These are phyloP conservation scores for Fulica atra DNA, from an alignment of 2,113 vertebrate genomes.

Conservation along the genomic window DNA sequence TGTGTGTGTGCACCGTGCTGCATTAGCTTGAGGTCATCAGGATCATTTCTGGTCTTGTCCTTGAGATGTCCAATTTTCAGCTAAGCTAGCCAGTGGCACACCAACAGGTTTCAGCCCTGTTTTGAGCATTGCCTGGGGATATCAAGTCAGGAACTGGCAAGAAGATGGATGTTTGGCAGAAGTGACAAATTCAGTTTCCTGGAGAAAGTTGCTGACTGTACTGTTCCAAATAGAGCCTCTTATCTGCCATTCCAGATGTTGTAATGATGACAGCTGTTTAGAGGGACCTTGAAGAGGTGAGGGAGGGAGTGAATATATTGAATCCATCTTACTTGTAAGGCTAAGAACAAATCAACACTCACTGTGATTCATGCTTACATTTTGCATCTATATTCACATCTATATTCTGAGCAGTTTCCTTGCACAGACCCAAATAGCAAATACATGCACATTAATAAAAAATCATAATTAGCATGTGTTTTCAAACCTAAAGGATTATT, in stretches of 20 bases:
- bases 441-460: background rate
- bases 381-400: background rate
- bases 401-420: background rate
- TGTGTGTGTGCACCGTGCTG: background rate
- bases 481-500: background rate
- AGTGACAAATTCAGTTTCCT: constrained; percentile 59
- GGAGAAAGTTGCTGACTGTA: constrained; percentile 61
- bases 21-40: constrained; percentile 42
- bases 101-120: background rate
- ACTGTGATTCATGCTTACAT: background rate
- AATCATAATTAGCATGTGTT: background rate
- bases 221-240: constrained; percentile 41
- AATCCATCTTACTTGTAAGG: background rate
- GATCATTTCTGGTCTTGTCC: background rate
- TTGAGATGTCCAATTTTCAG: background rate
- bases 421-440: background rate
- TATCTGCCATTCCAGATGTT: constrained; percentile 64
- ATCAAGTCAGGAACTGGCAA: constrained; percentile 47
- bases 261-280: constrained; percentile 55
- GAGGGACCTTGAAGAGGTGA: constrained; percentile 24
- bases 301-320: background rate
- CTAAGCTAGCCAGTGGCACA: background rate
- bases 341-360: background rate
- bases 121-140: constrained; percentile 30
- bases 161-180: constrained; percentile 51